Evolutionary conservation across 53 echinoderm and acorn worm species (phyloP), one percentile per base, ranked within the genome.

Genomic region (Echinometra lucunter): DNA sequence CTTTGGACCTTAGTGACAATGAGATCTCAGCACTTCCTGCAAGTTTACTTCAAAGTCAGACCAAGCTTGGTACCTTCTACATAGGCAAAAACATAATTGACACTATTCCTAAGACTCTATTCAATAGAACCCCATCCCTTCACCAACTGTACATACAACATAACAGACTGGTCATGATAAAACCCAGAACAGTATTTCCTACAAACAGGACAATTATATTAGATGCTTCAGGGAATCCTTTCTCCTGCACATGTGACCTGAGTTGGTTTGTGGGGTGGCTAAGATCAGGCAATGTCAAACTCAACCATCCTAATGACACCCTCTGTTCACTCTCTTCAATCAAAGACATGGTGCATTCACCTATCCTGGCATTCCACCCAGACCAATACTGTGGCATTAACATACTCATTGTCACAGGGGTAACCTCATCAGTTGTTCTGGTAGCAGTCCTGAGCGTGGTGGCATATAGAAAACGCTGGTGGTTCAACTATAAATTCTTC

Each of bases 261-360:
- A 7, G 37, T 27, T 89, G 89, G 89, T 89, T 89, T 58, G 58
- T 89, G 28, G 25, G 1, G 28, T 58, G 60, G 89, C 37, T 89
- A 4, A 57, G 34, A 6, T 6, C 58, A 6, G 23, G 34, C 89
- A 89, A 89, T 44, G 37, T 58, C 11, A 3, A 25, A 38, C 58
- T 89, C 37, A 21, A 1, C 19, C 30, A 58, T 58, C 37, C 89
- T 23, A 13, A 89, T 15, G 89, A 37, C 25, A 89, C 89, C 28
- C 19, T 38, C 19, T 89, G 89, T 32, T 89, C 89, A 89, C 89
- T 37, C 25, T 89, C 89, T 37, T 89, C 89, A n/a, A 58, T 89
- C 47, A 89, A 89, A 89, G 89, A 89, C 57, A 58, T 89, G 89
- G 89, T 89, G 18, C 34, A 58, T 18, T 58, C 57, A 18, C 89